These are phyloP conservation scores for Leptinotarsa rubiginosa DNA, from an alignment of 2,888 invertebrate genomes.

Conservation along the genomic window DNA sequence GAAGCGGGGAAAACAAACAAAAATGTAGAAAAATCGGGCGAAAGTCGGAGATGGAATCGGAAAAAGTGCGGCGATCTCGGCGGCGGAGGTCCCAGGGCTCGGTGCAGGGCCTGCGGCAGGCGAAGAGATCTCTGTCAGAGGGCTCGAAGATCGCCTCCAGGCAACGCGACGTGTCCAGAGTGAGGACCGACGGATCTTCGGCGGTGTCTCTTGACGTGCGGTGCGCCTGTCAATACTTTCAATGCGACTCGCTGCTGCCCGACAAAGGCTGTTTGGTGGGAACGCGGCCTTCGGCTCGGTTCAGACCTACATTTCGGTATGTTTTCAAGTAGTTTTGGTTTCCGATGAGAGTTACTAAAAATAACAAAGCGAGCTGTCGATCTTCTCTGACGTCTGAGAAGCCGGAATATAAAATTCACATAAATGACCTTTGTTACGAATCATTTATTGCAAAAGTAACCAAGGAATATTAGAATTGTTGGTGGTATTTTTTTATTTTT, in stretches of 20 bases:
- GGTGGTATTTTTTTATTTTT: too few species aligned
- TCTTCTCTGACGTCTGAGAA: too few species aligned
- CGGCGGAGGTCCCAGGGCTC: conserved; percentile 43
- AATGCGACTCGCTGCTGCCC: conserved; percentile 82
- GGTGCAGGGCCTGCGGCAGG: conserved; percentile 25
- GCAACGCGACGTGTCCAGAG: conserved; percentile 76
- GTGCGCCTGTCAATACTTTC: conserved; percentile 87
- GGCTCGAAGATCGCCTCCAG: conserved; percentile 72
- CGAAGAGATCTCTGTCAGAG: conserved; percentile 76
- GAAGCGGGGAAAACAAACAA: conserved; percentile 38
- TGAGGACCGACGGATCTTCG: conserved; percentile 76
- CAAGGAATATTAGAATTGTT: too few species aligned
- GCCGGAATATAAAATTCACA: too few species aligned
- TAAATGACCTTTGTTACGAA: too few species aligned
- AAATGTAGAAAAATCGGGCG: conserved; percentile 45
- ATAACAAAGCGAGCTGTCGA: not conserved
- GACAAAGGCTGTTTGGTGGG: conserved; percentile 71
- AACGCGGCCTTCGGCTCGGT: conserved; percentile 59
- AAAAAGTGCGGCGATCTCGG: conserved; percentile 30
- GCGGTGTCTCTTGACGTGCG: conserved; percentile 81
- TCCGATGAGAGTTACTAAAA: conserved; percentile 4
- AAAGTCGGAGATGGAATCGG: conserved; percentile 47
- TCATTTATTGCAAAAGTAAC: too few species aligned
- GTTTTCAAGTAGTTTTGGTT: conserved; percentile 21
- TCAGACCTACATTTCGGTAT: conserved; percentile 32